Conservation (phyloP, 2,113 vertebrate genomes). For the Syngnathus floridae region DNA sequence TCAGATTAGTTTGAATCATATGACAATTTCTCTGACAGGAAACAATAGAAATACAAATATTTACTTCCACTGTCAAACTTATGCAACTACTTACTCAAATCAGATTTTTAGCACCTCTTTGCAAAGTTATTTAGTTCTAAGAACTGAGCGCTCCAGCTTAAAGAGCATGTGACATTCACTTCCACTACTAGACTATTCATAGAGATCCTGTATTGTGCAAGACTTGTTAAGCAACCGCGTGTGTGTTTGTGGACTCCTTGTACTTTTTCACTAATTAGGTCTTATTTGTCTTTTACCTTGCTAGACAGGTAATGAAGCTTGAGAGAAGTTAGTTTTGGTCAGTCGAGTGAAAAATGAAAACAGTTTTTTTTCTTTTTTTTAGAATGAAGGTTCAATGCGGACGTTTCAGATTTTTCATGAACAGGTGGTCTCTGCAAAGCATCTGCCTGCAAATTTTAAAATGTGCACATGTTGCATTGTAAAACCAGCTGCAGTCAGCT, state of each 20-base stretch:
- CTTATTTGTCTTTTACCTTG: neutral
- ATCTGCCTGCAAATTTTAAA: constrained; percentile 12
- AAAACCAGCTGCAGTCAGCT: constrained; percentile 5
- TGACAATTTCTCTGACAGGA: neutral
- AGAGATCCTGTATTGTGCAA: constrained; percentile 68
- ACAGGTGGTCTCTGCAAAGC: constrained; percentile 7
- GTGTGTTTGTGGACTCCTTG: constrained; percentile 11
- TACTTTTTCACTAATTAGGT: constrained; percentile 8
- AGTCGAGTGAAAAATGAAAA: neutral
- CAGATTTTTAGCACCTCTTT: neutral
- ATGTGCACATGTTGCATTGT: constrained; percentile 2
- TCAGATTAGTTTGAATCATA: neutral
- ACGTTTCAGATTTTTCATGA: neutral
- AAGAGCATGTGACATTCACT: constrained; percentile 53
- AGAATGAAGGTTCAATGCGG: neutral
- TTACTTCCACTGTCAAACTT: neutral
- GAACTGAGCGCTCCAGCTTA: neutral
- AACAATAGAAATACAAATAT: neutral
- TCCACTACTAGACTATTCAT: constrained; percentile 53
- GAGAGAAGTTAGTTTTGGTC: neutral
- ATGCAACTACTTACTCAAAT: neutral
- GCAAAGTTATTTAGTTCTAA: neutral
- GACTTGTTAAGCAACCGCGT: constrained; percentile 48
- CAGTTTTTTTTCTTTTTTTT: too few species aligned
- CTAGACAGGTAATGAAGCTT: neutral